Conservation (phyloP, 2,113 vertebrate genomes). For the Protobothrops mucrosquamatus region DNA sequence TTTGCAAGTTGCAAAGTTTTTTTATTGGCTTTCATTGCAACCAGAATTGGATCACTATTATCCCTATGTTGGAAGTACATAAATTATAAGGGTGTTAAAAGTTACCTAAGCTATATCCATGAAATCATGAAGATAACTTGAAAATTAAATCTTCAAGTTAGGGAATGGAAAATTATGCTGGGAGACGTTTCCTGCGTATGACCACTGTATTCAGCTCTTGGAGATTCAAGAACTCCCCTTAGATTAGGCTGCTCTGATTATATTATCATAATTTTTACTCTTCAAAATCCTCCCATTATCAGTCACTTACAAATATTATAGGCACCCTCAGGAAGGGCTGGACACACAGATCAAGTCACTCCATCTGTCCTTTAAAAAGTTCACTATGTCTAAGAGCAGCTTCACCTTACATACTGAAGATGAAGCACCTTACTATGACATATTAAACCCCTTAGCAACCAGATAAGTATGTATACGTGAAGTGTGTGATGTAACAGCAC, state of each 20-base stretch:
- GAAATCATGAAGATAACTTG: background rate
- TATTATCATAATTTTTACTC: background rate
- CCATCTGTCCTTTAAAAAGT: constrained; percentile 23
- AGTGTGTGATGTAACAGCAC: constrained; percentile 23
- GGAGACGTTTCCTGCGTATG: background rate
- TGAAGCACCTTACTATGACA: constrained; percentile 12
- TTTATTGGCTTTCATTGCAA: background rate
- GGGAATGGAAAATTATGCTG: background rate
- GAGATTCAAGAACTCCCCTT: background rate
- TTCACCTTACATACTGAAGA: background rate
- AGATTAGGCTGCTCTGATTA: background rate
- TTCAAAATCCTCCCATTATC: background rate
- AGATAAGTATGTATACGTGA: background rate
- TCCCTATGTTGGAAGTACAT: background rate
- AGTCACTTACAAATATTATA: background rate
- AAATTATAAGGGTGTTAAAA: background rate
- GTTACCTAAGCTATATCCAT: background rate
- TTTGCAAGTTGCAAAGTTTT: background rate
- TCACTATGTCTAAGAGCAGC: background rate
- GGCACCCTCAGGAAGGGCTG: constrained; percentile 21
- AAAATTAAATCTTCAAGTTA: background rate
- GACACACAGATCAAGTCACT: background rate
- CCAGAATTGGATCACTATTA: background rate
- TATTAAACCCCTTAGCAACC: constrained; percentile 6
- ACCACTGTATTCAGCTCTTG: background rate